phyloP scores from a whole-genome alignment of 2,888 invertebrate species.

The Notodonta dromedarius region DNA sequence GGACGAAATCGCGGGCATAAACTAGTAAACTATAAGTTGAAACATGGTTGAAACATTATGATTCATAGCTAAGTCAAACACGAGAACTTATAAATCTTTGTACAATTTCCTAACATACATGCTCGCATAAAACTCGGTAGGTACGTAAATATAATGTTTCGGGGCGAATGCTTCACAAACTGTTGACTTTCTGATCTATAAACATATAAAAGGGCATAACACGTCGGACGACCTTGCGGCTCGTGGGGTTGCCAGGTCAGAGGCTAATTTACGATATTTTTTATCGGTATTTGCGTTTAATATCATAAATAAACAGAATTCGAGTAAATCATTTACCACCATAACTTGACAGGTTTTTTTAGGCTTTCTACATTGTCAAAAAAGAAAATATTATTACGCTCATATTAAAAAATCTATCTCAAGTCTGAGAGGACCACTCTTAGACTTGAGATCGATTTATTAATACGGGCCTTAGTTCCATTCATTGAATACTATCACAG shows the following conservation, averaged over 20 bases:
- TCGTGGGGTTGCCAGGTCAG: conserved; percentile 14
- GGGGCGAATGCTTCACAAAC: conserved; percentile 33
- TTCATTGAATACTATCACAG: too few relatives aligned
- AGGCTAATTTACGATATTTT: not conserved
- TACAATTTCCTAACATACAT: conserved; percentile 22
- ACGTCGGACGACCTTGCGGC: conserved; percentile 31
- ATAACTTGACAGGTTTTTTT: too few relatives aligned
- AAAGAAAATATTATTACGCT: too few relatives aligned
- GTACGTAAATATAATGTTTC: conserved; percentile 23
- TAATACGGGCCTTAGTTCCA: too few relatives aligned
- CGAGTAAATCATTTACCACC: too few relatives aligned
- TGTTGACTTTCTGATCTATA: conserved; percentile 34
- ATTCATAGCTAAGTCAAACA: conserved; percentile 6
- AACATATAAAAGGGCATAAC: conserved; percentile 37
- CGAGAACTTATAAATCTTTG: conserved; percentile 13
- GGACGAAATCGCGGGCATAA: too few relatives aligned
- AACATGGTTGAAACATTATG: not conserved
- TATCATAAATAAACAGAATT: not conserved
- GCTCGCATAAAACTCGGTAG: conserved; percentile 6
- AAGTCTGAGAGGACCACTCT: too few relatives aligned
- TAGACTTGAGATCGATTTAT: too few relatives aligned
- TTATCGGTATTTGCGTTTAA: not conserved
- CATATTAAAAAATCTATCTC: too few relatives aligned
- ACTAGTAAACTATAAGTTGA: not conserved
- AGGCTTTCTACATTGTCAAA: too few relatives aligned